Evolutionary conservation across 2,113 vertebrate species (phyloP).

Genomic region (Bagarius yarrelli): DNA sequence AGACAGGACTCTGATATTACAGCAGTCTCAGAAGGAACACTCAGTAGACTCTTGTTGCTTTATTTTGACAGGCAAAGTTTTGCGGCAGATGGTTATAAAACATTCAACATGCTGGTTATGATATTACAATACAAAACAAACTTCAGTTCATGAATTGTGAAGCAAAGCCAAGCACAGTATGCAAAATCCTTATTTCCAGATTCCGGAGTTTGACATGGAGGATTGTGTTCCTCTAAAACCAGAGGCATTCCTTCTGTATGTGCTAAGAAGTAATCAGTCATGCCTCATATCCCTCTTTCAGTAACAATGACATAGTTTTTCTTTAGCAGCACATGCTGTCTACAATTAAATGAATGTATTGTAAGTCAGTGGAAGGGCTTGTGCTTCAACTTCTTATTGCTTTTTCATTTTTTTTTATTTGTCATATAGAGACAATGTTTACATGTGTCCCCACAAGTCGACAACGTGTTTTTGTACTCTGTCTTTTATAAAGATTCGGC

Average conservation of each 20-base stretch:
- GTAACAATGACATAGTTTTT: slow-evolving; percentile 47
- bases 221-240: slow-evolving; percentile 36
- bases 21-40: slow-evolving; percentile 51
- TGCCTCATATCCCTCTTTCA: slow-evolving; percentile 46
- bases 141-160: slow-evolving; percentile 50
- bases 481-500: slow-evolving; percentile 97
- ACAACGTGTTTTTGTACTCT: slow-evolving; percentile 72
- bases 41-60: slow-evolving; percentile 59
- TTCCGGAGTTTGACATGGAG: slow-evolving; percentile 51
- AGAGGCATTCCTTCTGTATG: slow-evolving; percentile 40
- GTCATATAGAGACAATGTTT: slow-evolving; percentile 55
- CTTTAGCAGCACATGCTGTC: slow-evolving; percentile 42
- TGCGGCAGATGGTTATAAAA: slow-evolving; percentile 25
- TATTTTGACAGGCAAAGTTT: slow-evolving; percentile 43
- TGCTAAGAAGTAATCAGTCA: slow-evolving; percentile 32
- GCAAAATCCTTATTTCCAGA: slow-evolving; percentile 33
- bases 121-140: slow-evolving; percentile 37
- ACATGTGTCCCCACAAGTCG: slow-evolving; percentile 61
- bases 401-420: slow-evolving; percentile 44
- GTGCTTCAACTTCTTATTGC: slow-evolving; percentile 54
- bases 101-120: slow-evolving; percentile 19
- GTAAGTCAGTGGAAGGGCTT: slow-evolving; percentile 53
- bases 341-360: slow-evolving; percentile 60
- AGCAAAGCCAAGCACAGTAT: slow-evolving; percentile 55
- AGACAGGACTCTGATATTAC: slow-evolving; percentile 38